Evolutionary conservation across 2,113 vertebrate genomes (phyloP).

Genomic region (Hemiprocne comata): DNA sequence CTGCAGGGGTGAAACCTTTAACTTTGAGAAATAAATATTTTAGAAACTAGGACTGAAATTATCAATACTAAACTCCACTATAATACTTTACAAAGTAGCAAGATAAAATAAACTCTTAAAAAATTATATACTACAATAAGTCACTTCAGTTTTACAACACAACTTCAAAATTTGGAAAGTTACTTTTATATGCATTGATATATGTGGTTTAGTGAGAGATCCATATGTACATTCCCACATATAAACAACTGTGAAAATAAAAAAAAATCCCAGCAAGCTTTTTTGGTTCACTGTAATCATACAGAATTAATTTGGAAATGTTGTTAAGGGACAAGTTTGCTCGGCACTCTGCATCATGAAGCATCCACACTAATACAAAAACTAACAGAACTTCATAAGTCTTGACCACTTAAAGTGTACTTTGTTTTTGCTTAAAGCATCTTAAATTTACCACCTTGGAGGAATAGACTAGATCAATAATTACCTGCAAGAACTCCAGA

Average conservation of each 20-base stretch:
- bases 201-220: background rate
- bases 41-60: background rate
- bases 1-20: background rate
- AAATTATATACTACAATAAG: background rate
- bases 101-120: background rate
- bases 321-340: background rate
- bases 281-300: background rate
- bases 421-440: background rate
- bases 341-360: background rate
- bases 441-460: background rate
- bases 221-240: background rate
- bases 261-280: background rate
- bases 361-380: background rate
- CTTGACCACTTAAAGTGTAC: background rate
- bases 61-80: background rate
- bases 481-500: background rate
- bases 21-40: background rate
- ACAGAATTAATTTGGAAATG: background rate
- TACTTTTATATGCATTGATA: background rate
- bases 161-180: background rate
- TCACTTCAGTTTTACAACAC: background rate
- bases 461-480: constrained; percentile 10
- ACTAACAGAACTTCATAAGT: background rate
- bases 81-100: background rate
- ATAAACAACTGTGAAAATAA: background rate